Base-by-base conservation (phyloP, 1,140 invertebrate genomes). In the Drosophila carrolli region DNA sequence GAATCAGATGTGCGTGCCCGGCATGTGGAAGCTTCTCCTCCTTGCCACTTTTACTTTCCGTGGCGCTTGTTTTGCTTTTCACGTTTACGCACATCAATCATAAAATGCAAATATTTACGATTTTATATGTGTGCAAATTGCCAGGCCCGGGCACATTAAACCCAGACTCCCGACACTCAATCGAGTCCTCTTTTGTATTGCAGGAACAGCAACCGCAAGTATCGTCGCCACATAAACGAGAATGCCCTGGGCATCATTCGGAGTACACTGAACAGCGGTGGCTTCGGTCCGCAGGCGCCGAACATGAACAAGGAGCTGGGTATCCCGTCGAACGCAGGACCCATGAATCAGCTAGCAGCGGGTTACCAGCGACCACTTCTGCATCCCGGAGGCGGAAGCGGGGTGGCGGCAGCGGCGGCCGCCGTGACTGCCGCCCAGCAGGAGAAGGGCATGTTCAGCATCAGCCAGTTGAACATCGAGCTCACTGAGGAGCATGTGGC, bases 401-500 rank as follows among this genome's bases (percentile, higher is more conserved):
- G 90, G 1, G 90, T 91, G 16, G 90, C 90, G 5, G 90, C 91
- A 2, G 90, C 90, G 8, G 88, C 91, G 10, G 90, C 91, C 2
- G 90, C 91, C 8, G 91, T 91, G 8, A 91, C 90, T 0, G 84
- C 91, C 8, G 90, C 88, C 7, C 90, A 90, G 62, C 84, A 91
- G 77, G 90, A 91, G 77, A 82, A 91, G 71, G 91, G 91, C 46
- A 91, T 92, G 90, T 88, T 90, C 47, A 91, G 91, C 58, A 91
- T 92, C 59, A 92, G 91, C 50, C 91, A 91, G 61, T 74, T 91
- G 23, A 92, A 94, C 70, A 94, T 96, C 73, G 94, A 96, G 57
- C 93, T 96, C 63, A 94, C 94, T 0, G 94, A 93, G 37, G 92
- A 95, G 59, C 94, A 95, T 81, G 93, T 94, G 29, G 94, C 93